Evolutionary conservation across 2,888 invertebrate genomes (phyloP), one percentile per base, ranked within the genome.

Genomic region (Tinea trinotella): DNA sequence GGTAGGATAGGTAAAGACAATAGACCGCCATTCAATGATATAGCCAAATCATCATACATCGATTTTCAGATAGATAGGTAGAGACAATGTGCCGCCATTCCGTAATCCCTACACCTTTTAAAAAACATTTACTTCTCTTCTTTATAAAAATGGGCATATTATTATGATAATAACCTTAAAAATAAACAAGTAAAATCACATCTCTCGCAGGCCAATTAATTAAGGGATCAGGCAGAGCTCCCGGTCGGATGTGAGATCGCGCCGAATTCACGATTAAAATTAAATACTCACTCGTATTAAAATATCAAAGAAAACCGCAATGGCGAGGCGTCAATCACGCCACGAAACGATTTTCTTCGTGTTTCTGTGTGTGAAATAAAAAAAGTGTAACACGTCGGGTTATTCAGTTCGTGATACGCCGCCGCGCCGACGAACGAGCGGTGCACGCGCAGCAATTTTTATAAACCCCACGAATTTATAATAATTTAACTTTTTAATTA

Each of bases 231-330:
- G 40, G 15, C 40, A 15, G 10, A 30, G 30, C 30, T 30, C 30
- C 30, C 40, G 40, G 40, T 40, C 40, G 40, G 17, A 10, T 18
- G 48, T 50, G 24, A 50, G 50, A 2, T 48, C n/a, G 48, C 19
- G 50, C n/a, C 6, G 12, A 19, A 18, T 50, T 50, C 13, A 3
- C 13, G 24, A 20, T 50, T 24, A 12, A 50, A 50, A 24, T 50
- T 24, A 50, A 50, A 50, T 46, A 40, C 46, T 10, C 46, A 19
- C 6, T 46, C 7, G 50, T 15, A 24, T 50, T 24, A 24, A 50
- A 50, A 50, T 50, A 50, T 50, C 50, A 50, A 50, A 50, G 24
- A 50, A 48, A 50, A 22, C 50, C 50, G 50, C 50, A 7, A 20
- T 15, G n/a, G 24, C 50, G 50, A 50, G 50, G 50, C 50, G 50